phyloP scores from a whole-genome alignment of 2,113 vertebrate species.

The Tetraodon nigroviridis region DNA sequence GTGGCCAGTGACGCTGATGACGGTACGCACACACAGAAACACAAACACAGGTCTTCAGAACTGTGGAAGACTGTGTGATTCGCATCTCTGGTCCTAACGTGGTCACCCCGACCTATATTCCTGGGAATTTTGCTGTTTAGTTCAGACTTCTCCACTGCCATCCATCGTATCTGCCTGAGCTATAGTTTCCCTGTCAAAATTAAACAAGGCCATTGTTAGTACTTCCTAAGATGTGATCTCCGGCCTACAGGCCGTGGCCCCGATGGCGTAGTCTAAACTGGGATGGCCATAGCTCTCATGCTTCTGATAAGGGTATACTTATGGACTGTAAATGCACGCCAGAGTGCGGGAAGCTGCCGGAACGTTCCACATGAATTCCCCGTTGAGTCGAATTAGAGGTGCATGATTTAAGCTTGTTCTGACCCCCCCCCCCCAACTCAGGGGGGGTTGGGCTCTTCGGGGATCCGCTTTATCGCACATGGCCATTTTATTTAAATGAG shows the following conservation, averaged over 20 bases:
- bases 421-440: conserved; percentile 24
- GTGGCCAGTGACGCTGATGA: conserved; percentile 85
- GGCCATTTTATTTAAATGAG: conserved; percentile 22
- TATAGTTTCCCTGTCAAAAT: conserved; percentile 49
- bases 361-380: conserved; percentile 58
- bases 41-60: too few relatives aligned
- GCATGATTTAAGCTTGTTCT: conserved; percentile 64
- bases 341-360: conserved; percentile 62
- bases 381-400: conserved; percentile 60
- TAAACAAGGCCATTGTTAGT: conserved; percentile 61
- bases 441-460: conserved; percentile 15
- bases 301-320: conserved; percentile 60
- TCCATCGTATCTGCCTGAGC: conserved; percentile 37
- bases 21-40: conserved; percentile 70
- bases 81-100: conserved; percentile 58
- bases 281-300: conserved; percentile 30
- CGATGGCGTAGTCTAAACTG: conserved; percentile 32
- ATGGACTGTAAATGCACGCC: conserved; percentile 62
- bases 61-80: conserved; percentile 34
- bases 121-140: conserved; percentile 46
- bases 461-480: conserved; percentile 6
- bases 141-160: conserved; percentile 28
- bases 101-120: conserved; percentile 74
- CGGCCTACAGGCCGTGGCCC: conserved; percentile 34
- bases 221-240: conserved; percentile 63